Conservation (phyloP, 2,113 vertebrate species). For the Ceratotherium simum region DNA sequence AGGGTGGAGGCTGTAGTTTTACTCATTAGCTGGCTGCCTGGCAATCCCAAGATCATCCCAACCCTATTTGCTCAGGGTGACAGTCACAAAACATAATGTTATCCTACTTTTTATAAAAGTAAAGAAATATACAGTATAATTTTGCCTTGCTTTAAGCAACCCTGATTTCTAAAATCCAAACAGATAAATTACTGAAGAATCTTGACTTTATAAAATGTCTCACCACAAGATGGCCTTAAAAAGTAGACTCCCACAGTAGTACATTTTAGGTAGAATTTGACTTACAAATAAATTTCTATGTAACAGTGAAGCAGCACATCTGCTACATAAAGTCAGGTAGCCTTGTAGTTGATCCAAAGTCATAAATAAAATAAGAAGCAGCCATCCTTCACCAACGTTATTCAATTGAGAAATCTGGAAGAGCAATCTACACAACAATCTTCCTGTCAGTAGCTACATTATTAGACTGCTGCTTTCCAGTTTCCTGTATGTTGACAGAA, state of each 20-base stretch:
- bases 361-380: slow-evolving; percentile 68
- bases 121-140: slow-evolving; percentile 6
- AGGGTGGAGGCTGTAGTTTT: background rate
- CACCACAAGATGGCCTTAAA: slow-evolving; percentile 68
- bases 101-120: background rate
- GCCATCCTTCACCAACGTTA: slow-evolving; percentile 59
- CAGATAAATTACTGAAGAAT: slow-evolving; percentile 49
- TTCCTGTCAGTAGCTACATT: slow-evolving; percentile 63
- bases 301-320: background rate
- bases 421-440: slow-evolving; percentile 55
- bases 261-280: slow-evolving; percentile 23
- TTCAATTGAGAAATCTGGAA: slow-evolving; percentile 63
- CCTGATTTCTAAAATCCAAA: slow-evolving; percentile 46
- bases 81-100: slow-evolving; percentile 5
- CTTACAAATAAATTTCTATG: slow-evolving; percentile 57
- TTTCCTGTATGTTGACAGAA: slow-evolving; percentile 57
- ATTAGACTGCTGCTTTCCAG: slow-evolving; percentile 55
- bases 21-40: background rate
- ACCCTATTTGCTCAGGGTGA: slow-evolving; percentile 28
- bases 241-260: background rate
- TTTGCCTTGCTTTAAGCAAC: slow-evolving; percentile 37
- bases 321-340: slow-evolving; percentile 43
- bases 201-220: slow-evolving; percentile 63
- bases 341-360: slow-evolving; percentile 64
- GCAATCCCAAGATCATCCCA: background rate